Percentiles rank a stretch among this genome's conserved stretches.
These are phyloP conservation scores for Mythimna lalbum DNA, from an alignment of 2,888 invertebrate genomes.

Conservation along the genomic window DNA sequence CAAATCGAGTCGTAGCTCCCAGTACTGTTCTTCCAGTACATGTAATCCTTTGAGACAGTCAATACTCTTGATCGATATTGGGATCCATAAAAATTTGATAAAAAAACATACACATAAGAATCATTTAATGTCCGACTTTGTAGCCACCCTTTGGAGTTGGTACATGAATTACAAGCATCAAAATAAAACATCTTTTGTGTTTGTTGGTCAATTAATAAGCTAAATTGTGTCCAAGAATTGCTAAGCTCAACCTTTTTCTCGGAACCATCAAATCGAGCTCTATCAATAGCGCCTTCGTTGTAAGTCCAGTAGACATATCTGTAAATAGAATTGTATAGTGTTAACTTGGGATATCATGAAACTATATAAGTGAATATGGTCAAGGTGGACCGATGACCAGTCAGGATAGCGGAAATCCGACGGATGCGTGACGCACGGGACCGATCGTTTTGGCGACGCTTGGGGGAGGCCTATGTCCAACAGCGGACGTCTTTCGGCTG, in stretches of 20 bases:
- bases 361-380: no score
- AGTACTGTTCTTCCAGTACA: conserved; percentile 95
- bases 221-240: conserved; percentile 92
- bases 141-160: no score
- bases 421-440: no score
- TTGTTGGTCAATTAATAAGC: conserved; percentile 93
- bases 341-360: neutral
- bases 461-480: no score
- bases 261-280: conserved; percentile 93
- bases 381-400: no score
- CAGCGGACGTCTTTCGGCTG: no score
- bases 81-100: no score
- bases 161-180: conserved; percentile 82
- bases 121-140: no score
- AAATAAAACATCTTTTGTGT: conserved; percentile 94
- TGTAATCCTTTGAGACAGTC: conserved; percentile 92
- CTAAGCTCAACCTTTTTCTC: conserved; percentile 83
- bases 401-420: no score
- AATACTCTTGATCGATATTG: conserved; percentile 91
- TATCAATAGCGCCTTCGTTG: conserved; percentile 93
- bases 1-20: neutral
- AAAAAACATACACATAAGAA: no score
- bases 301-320: conserved; percentile 97
- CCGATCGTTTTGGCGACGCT: no score
- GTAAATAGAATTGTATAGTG: conserved; percentile 65